Evolutionary conservation across 2,888 invertebrate species (phyloP).

Genomic region (Ormyrus nitidulus): DNA sequence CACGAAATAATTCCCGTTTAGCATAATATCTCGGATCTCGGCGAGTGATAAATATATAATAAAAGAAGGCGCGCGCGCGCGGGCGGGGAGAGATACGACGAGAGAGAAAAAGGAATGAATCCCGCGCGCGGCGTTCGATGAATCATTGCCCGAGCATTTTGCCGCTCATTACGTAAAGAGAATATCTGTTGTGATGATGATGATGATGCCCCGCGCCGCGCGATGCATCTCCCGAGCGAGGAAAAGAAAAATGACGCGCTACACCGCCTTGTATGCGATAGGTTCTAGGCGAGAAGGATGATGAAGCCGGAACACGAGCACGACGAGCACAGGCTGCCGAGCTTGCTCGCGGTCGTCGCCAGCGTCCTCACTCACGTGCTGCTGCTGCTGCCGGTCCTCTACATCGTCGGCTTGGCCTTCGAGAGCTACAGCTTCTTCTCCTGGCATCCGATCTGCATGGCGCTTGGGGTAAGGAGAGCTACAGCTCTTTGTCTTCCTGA

Average conservation of each 20-base stretch:
- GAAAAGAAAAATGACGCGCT: no score
- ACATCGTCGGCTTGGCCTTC: conserved; percentile 66
- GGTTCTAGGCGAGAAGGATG: background rate
- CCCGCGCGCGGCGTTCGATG: conserved; percentile 20
- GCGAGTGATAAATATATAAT: no score
- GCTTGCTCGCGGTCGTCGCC: conserved; percentile 61
- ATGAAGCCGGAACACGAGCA: conserved; percentile 47
- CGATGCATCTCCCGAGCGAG: background rate
- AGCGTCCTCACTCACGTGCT: conserved; percentile 67
- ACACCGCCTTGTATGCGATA: no score
- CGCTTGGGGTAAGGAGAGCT: conserved; percentile 67
- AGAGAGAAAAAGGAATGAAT: conserved; percentile 21
- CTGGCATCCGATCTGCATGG: conserved; percentile 72
- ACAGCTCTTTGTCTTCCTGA: background rate
- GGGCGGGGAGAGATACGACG: background rate
- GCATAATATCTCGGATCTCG: no score
- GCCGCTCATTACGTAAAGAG: conserved; percentile 28
- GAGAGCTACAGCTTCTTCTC: conserved; percentile 65
- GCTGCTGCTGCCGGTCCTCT: conserved; percentile 68
- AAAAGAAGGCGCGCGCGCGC: background rate
- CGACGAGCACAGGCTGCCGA: conserved; percentile 53
- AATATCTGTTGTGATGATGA: background rate
- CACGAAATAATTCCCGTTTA: no score
- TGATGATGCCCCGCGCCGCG: background rate
- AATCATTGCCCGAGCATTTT: conserved; percentile 35